Evolutionary conservation across 1,140 invertebrate genomes (phyloP), one percentile per base, ranked within the genome.

Genomic region (Penaeus vannamei): DNA sequence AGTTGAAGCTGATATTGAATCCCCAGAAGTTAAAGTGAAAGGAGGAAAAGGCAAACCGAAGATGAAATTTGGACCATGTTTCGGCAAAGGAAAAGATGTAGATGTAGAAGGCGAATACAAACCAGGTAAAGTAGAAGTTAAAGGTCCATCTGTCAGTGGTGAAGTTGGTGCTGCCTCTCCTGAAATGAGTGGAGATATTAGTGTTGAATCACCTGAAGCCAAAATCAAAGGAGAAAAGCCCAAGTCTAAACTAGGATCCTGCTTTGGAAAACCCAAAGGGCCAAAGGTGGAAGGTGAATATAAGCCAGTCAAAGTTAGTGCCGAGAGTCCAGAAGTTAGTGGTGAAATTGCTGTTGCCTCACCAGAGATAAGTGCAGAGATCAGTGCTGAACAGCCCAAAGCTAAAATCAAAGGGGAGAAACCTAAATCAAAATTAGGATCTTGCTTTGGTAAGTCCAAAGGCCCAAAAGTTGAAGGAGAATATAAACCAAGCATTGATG

Each of bases 31-130:
- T 17, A 77, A 83, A n/a, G 81, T 89, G 14, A 84, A 84, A 59
- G 69, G 29, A 32, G 36, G 60, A 36, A 84, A 84, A 64, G 77
- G 32, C 26, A 87, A 87, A 66, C 87, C 87, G 53, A 89, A 89
- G 84, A 66, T 66, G 42, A 89, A 89, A 84, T 60, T 89, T n/a
- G 87, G 87, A 64, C 84, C 87, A 0, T 89, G 87, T 64, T 89
- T 89, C 42, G 87, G 87, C 42, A 84, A 89, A 64, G 81, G 81
- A 2, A 89, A 89, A 60, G 42, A 22, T 12, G 66, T 72, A 14
- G 84, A 89, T 29, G 66, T 89, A n/a, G 69, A 89, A 64, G 87
- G 87, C 23, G 82, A 89, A 79, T 84, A 77, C 29, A 60, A 89
- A 53, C 72, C 87, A 19, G 81, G 87, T 20, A 84, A 89, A 79